phyloP scores from a whole-genome alignment of 2,797 vertebrate species.

The Emydoidea blandingii region DNA sequence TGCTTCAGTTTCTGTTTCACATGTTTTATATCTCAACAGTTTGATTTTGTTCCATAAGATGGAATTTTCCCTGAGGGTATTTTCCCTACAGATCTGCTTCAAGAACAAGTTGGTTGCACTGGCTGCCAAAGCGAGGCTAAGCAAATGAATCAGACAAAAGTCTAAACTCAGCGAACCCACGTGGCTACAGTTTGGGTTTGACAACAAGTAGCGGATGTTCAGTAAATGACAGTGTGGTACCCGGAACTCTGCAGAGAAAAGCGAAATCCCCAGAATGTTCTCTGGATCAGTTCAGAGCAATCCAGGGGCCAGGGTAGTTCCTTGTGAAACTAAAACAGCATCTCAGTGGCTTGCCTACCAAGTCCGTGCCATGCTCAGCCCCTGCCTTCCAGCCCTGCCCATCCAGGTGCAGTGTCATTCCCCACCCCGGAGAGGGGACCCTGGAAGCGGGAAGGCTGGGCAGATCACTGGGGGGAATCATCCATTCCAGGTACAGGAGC shows the following conservation, averaged over 20 bases:
- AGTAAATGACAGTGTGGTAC: neutral
- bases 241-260: neutral
- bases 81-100: neutral
- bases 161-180: too few species aligned
- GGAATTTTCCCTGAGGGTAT: neutral
- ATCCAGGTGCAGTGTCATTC: too few species aligned
- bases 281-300: neutral
- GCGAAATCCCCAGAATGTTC: neutral
- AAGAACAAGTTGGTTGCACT: neutral
- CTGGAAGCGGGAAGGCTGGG: too few species aligned
- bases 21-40: neutral
- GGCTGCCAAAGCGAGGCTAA: neutral
- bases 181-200: neutral
- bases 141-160: neutral
- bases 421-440: too few species aligned
- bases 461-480: too few species aligned
- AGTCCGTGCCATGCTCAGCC: too few species aligned
- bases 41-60: neutral
- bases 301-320: neutral
- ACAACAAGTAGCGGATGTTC: neutral
- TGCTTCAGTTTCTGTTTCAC: neutral
- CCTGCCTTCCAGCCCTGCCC: too few species aligned
- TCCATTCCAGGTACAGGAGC: too few species aligned
- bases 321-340: neutral
- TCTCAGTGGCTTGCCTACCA: too few species aligned